Percentiles rank a stretch among this genome's conserved stretches.
Evolutionary conservation across 2,797 vertebrate species (phyloP).

Genomic region (Chrysocyon brachyurus): DNA sequence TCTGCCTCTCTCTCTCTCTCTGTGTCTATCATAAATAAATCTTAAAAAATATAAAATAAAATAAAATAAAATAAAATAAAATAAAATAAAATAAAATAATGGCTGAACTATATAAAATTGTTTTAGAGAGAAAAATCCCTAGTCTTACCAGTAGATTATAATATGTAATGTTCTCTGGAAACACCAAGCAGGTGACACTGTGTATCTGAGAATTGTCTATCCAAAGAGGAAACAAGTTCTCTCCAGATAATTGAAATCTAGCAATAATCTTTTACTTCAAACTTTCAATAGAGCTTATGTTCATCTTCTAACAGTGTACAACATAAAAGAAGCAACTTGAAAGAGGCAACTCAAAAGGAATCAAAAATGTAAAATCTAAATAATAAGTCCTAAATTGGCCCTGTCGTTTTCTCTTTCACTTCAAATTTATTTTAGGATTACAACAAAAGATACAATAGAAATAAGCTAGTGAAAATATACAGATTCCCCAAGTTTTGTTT

Average conservation of each 20-base stretch:
- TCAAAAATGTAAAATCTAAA: constrained; percentile 23
- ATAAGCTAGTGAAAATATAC: background rate
- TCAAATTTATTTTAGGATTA: constrained; percentile 4
- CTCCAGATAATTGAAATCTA: constrained; percentile 28
- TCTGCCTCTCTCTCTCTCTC: no score
- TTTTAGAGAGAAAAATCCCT: background rate
- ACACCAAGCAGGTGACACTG: background rate
- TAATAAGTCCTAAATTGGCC: background rate
- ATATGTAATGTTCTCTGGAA: background rate
- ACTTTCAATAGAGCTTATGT: background rate
- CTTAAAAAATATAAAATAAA: no score
- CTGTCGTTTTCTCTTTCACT: background rate
- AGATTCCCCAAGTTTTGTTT: constrained; percentile 8
- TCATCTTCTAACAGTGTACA: constrained; percentile 1
- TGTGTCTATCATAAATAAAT: no score
- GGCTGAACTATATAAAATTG: background rate
- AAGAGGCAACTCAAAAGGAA: constrained; percentile 11
- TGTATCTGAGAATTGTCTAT: background rate
- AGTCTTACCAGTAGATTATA: background rate
- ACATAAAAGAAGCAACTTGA: constrained; percentile 44
- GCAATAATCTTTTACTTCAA: background rate
- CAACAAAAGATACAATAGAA: background rate
- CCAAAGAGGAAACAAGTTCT: constrained; percentile 23
- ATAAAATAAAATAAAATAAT: background rate
- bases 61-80: no score